Evolutionary conservation across 64 coral and sea anemone species (phyloP).

Genomic region (Porites australiensis): DNA sequence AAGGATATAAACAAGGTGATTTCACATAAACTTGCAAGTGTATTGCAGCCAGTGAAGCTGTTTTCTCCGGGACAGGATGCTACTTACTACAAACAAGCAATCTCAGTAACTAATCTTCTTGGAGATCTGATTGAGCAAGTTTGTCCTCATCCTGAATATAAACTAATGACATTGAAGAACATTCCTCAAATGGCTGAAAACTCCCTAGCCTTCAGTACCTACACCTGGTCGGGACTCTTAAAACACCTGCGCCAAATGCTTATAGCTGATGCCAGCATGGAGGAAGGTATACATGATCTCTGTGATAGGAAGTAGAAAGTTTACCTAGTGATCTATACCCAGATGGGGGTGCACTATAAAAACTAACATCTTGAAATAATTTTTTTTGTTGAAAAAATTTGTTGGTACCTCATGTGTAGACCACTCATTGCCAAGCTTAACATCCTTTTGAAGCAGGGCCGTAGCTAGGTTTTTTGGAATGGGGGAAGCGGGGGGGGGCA

Average conservation of each 20-base stretch:
- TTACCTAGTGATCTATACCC: no score
- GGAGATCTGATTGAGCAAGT: constrained; percentile 89
- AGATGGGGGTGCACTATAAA: no score
- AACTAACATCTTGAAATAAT: no score
- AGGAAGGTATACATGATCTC: constrained; percentile 74
- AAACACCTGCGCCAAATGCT: constrained; percentile 98
- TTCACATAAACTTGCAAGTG: constrained; percentile 92
- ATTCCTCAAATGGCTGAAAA: constrained; percentile 96
- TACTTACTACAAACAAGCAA: constrained; percentile 37
- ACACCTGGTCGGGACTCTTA: constrained; percentile 86
- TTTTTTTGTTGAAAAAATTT: no score
- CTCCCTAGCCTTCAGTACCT: constrained; percentile 89
- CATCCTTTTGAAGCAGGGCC: no score
- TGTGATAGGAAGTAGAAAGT: no score
- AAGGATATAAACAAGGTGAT: constrained; percentile 96
- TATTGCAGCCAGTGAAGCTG: constrained; percentile 90
- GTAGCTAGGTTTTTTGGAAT: no score
- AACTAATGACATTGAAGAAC: constrained; percentile 83
- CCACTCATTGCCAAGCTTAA: no score
- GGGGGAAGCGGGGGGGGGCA: no score
- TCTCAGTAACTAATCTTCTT: constrained; percentile 74
- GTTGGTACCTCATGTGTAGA: no score
- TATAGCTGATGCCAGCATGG: constrained; percentile 98
- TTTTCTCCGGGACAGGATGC: constrained; percentile 70
- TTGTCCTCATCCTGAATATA: constrained; percentile 97